Conservation (phyloP, 2,888 invertebrate species). For the Anorthoa munda region DNA sequence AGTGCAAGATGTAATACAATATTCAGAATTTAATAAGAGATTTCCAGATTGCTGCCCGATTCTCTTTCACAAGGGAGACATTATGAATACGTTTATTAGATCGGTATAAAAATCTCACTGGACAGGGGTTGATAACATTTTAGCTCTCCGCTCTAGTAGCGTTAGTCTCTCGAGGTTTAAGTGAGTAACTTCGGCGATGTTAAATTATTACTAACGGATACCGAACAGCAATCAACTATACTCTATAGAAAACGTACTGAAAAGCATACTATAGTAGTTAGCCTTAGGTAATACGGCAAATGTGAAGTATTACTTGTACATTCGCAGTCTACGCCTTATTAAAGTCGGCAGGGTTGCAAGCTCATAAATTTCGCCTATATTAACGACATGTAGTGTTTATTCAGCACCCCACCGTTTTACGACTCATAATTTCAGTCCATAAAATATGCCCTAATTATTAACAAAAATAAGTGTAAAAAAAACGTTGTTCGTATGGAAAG, state of each 20-base stretch:
- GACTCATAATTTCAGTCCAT: slow-evolving; percentile 36
- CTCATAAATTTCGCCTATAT: slow-evolving; percentile 48
- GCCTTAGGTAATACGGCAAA: background rate
- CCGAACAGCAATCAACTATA: slow-evolving; percentile 18
- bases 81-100: slow-evolving; percentile 41
- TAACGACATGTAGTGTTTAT: slow-evolving; percentile 41
- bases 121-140: slow-evolving; percentile 34
- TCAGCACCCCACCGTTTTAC: slow-evolving; percentile 46
- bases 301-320: slow-evolving; percentile 17
- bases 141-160: slow-evolving; percentile 15
- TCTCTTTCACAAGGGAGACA: slow-evolving; percentile 41
- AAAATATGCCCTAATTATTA: slow-evolving; percentile 48
- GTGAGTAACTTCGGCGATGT: slow-evolving; percentile 13
- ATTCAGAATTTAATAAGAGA: slow-evolving; percentile 38
- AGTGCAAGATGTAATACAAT: slow-evolving; percentile 9
- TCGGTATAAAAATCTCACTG: slow-evolving; percentile 31
- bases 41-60: slow-evolving; percentile 29
- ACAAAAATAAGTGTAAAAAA: slow-evolving; percentile 9
- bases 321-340: slow-evolving; percentile 36
- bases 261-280: slow-evolving; percentile 17
- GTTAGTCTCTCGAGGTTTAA: slow-evolving; percentile 35
- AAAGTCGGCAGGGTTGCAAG: slow-evolving; percentile 32
- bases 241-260: slow-evolving; percentile 15
- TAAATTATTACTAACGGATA: slow-evolving; percentile 42
- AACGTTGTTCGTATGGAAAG: background rate